Evolutionary conservation across 2,797 vertebrate species (phyloP), one percentile per base, ranked within the genome.

Genomic region (Tachyglossus aculeatus): DNA sequence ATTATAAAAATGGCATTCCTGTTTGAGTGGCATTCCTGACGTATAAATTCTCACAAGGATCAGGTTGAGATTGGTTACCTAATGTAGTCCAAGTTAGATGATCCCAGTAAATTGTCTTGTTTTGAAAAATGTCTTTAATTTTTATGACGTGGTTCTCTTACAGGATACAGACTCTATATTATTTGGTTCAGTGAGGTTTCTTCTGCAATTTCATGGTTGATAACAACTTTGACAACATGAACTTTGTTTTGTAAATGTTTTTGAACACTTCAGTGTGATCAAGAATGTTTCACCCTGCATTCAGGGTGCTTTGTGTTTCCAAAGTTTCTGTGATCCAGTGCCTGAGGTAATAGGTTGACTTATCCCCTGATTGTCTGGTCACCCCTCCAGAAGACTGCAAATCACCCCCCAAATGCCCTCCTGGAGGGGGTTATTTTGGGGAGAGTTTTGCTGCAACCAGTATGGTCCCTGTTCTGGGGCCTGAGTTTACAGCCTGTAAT

Each of bases 201-300:
- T 82, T 18, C 25, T 57, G 1, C 9, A 57, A 3, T 63, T 74
- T 71, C 22, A 24, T 0, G 1, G 2, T 22, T 43, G 3, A 24
- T 19, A 68, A 47, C 7, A 60, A 9, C 55, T n/a, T 5, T 55
- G 21, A 24, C 1, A 59, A 15, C 7, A 34, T 55, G 54, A 71
- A 15, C 19, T 76, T 60, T 33, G 4, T 41, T 68, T 78, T 40
- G 2, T 36, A 56, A 77, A 53, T 10, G 1, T 22, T 27, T 58
- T 78, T 21, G 44, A 44, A 77, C 86, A 34, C 2, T 51, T 82
- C 6, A 12, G 3, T 43, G 7, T 25, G 10, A 59, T 34, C 0
- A 1, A 3, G 3, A 57, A 12, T 8, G 21, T 67, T 43, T 80
- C 73, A 15, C 24, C 37, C 12, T 13, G 4, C 12, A 48, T 27